Conservation (phyloP, 1,140 invertebrate species). For the Anastrepha obliqua region DNA sequence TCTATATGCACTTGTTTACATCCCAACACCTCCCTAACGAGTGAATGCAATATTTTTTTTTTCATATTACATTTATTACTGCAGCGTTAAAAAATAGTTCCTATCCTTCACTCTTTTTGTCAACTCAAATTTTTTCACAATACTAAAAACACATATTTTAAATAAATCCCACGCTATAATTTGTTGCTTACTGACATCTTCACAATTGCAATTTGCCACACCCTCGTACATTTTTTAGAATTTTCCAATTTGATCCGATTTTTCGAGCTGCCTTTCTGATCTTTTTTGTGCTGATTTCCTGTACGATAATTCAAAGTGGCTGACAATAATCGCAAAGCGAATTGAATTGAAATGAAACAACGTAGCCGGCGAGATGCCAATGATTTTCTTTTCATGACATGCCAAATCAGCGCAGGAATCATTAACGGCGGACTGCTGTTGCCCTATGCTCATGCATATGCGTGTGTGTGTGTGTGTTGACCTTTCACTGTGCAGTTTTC, state of each 20-base stretch:
- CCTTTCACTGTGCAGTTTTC: background rate
- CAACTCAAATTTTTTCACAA: background rate
- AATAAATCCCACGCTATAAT: background rate
- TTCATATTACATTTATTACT: conserved; percentile 2
- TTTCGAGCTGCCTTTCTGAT: background rate
- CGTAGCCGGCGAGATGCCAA: background rate
- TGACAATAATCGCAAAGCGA: conserved; percentile 46
- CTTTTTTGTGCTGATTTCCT: conserved; percentile 46
- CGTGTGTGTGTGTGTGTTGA: background rate
- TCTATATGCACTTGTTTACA: background rate
- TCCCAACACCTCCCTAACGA: background rate
- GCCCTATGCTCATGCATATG: background rate
- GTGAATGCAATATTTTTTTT: background rate
- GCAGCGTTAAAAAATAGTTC: background rate
- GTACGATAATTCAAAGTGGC: conserved; percentile 17
- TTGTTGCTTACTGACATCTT: conserved; percentile 25
- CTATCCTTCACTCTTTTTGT: background rate
- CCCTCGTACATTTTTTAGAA: conserved; percentile 10
- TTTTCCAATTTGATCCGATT: conserved; percentile 29
- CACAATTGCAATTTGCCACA: conserved; percentile 6
- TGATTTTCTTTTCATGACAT: background rate
- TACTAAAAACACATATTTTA: background rate
- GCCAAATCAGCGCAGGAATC: background rate
- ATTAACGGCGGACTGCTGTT: background rate
- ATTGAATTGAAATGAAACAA: conserved; percentile 18